Conservation (phyloP, 2,888 invertebrate genomes). For the Cabera pusaria region DNA sequence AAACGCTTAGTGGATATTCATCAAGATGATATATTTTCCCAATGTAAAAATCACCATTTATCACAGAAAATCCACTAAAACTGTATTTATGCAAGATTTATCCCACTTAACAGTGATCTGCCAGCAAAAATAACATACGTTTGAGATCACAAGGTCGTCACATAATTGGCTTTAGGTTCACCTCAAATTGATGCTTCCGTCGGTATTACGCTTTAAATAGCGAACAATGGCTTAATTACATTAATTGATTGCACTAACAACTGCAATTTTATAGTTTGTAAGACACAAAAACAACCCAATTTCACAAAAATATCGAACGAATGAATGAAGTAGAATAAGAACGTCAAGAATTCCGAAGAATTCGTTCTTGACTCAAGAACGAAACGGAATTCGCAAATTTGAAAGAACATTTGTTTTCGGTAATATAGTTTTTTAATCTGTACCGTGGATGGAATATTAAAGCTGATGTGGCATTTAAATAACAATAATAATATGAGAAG, state of each 20-base stretch:
- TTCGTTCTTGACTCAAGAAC: neutral
- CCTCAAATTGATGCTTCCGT: conserved; percentile 34
- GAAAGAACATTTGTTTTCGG: too few relatives aligned
- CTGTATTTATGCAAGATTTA: conserved; percentile 15
- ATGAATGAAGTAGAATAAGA: conserved; percentile 32
- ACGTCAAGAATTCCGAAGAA: too few relatives aligned
- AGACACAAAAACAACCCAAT: conserved; percentile 69
- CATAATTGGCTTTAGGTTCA: conserved; percentile 36
- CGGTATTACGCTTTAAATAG: conserved; percentile 25
- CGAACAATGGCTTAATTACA: conserved; percentile 33
- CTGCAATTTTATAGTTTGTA: conserved; percentile 25
- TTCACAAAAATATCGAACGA: conserved; percentile 57
- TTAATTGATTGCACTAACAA: conserved; percentile 31
- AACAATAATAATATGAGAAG: too few relatives aligned
- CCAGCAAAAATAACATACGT: conserved; percentile 62
- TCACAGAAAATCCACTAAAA: conserved; percentile 2
- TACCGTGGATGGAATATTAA: too few relatives aligned
- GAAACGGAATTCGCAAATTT: neutral
- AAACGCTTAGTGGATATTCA: conserved; percentile 20
- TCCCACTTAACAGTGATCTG: conserved; percentile 50
- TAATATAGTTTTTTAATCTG: too few relatives aligned
- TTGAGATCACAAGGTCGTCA: conserved; percentile 63
- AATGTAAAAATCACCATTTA: conserved; percentile 3
- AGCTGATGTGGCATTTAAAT: too few relatives aligned
- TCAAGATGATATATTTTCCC: conserved; percentile 6